phyloP scores from a whole-genome alignment of 2,113 vertebrate species.

The Syrrhaptes paradoxus region DNA sequence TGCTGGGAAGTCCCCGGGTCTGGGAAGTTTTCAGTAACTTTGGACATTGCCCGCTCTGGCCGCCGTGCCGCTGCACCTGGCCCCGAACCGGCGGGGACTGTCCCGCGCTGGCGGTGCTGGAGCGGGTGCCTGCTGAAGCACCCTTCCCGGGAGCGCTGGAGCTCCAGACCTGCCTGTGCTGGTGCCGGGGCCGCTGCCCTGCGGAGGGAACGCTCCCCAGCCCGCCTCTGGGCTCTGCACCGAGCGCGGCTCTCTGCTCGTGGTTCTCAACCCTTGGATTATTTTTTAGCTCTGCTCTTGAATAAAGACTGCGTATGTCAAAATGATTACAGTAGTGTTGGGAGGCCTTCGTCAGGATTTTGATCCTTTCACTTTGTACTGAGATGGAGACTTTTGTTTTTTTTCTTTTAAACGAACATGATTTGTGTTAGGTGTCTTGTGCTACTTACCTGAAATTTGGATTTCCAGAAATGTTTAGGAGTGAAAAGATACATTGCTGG shows the following conservation, averaged over 20 bases:
- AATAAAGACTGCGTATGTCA: not conserved
- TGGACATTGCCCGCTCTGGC: not conserved
- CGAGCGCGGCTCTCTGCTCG: not conserved
- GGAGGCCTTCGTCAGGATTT: not conserved
- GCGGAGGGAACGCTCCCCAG: not conserved
- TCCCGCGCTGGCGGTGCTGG: not conserved
- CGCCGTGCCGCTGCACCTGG: not conserved
- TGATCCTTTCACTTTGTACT: not conserved
- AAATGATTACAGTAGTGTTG: not conserved
- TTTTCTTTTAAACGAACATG: not conserved
- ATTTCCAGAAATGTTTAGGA: not conserved
- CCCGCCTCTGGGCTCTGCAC: not conserved
- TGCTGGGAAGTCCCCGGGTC: not conserved
- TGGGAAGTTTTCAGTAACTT: not conserved
- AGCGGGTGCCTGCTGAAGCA: rapidly evolving
- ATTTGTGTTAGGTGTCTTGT: not conserved
- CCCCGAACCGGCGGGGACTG: not conserved
- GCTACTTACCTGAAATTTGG: not conserved
- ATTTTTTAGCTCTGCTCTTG: not conserved
- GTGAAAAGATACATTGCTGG: not conserved
- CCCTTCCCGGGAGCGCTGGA: not conserved
- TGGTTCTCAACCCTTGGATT: not conserved
- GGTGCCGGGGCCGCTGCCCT: not conserved
- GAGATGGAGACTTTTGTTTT: not conserved
- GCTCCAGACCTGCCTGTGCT: not conserved